Conservation (phyloP, 1,140 invertebrate species). For the Bradynema listronoti region DNA sequence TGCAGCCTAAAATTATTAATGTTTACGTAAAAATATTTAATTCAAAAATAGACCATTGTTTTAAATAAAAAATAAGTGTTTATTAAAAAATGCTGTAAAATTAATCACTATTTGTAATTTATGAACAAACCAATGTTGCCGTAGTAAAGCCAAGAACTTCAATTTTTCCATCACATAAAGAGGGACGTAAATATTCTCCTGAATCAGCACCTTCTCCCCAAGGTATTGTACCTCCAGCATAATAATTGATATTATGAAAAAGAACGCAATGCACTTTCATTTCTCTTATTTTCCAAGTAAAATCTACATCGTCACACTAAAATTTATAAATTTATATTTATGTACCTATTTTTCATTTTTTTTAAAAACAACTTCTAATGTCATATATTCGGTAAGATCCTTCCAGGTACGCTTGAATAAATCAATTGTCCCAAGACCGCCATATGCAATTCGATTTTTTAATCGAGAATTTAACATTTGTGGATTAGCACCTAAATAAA, state of each 20-base stretch:
- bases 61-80: too few relatives aligned
- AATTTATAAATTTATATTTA: slow-evolving; percentile 17
- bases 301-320: slow-evolving; percentile 85
- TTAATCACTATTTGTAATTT: too few relatives aligned
- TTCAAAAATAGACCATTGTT: slow-evolving; percentile 2
- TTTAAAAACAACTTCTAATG: slow-evolving; percentile 41
- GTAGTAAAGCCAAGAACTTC: slow-evolving; percentile 95
- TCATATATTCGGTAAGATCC: slow-evolving; percentile 58
- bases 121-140: slow-evolving; percentile 79
- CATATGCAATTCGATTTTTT: slow-evolving; percentile 94
- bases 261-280: slow-evolving; percentile 87
- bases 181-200: slow-evolving; percentile 63
- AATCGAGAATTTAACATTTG: slow-evolving; percentile 93
- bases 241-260: slow-evolving; percentile 88
- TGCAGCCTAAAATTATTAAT: slow-evolving; percentile 66
- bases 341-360: not conserved
- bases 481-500: slow-evolving; percentile 81
- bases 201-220: slow-evolving; percentile 76
- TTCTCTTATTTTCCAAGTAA: slow-evolving; percentile 82
- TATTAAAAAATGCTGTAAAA: too few relatives aligned
- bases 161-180: slow-evolving; percentile 74
- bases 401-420: slow-evolving; percentile 89
- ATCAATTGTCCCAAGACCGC: slow-evolving; percentile 90
- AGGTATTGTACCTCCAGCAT: slow-evolving; percentile 88
- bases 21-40: not conserved